Evolutionary conservation across 2,888 invertebrate species (phyloP).

Genomic region (Thymelicus lineola): DNA sequence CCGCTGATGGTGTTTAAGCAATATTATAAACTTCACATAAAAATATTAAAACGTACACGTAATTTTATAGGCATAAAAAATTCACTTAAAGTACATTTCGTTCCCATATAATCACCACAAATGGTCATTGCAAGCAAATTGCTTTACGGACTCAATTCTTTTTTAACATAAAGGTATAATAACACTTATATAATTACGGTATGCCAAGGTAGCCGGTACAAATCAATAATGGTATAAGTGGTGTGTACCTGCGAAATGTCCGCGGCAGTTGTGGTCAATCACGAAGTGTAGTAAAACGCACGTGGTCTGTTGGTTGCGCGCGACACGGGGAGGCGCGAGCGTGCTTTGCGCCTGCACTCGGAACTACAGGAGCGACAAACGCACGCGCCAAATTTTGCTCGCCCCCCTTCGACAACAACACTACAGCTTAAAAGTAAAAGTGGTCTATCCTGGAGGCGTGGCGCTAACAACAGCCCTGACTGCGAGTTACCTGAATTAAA

Average conservation of each 20-base stretch:
- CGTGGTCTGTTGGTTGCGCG: slow-evolving; percentile 47
- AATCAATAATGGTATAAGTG: slow-evolving; percentile 16
- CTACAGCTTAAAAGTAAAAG: slow-evolving; percentile 77
- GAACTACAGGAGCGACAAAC: slow-evolving; percentile 48
- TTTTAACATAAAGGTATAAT: too few relatives aligned
- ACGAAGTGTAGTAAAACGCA: slow-evolving; percentile 44
- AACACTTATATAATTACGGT: neutral
- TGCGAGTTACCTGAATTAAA: slow-evolving; percentile 51
- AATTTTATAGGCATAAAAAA: too few relatives aligned
- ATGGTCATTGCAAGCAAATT: too few relatives aligned
- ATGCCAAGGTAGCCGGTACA: neutral
- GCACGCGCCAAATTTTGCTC: slow-evolving; percentile 46
- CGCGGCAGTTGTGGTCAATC: slow-evolving; percentile 33
- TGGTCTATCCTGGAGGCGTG: slow-evolving; percentile 76
- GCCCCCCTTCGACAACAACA: slow-evolving; percentile 48
- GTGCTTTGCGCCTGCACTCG: slow-evolving; percentile 59
- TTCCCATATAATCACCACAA: too few relatives aligned
- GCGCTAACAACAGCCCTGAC: slow-evolving; percentile 59
- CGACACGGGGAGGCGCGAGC: slow-evolving; percentile 55
- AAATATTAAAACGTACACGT: too few relatives aligned
- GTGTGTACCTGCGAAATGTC: slow-evolving; percentile 38
- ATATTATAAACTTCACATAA: too few relatives aligned
- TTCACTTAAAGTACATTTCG: too few relatives aligned
- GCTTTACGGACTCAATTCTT: too few relatives aligned
- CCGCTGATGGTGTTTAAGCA: too few relatives aligned